Conservation (phyloP, 2,113 vertebrate species). For the Sinocyclocheilus anophthalmus region DNA sequence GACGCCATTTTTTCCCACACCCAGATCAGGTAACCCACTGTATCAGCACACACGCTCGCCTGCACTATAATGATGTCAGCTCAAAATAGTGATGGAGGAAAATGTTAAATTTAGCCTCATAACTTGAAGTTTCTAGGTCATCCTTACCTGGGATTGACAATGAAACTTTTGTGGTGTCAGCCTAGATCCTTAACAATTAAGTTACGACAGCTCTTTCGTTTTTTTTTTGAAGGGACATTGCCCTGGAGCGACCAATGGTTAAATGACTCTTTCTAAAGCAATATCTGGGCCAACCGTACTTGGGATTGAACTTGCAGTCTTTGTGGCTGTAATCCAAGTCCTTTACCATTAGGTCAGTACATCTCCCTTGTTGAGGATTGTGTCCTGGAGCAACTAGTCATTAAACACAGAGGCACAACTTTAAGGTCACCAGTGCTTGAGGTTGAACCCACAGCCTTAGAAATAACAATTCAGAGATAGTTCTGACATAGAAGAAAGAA, state of each 20-base stretch:
- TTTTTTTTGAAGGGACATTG: constrained; percentile 24
- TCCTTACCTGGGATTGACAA: constrained; percentile 43
- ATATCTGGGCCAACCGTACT: constrained; percentile 32
- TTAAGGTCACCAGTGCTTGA: background rate
- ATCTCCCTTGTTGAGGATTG: constrained; percentile 14
- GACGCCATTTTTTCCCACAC: background rate
- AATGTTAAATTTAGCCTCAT: constrained; percentile 22
- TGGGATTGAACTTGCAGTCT: background rate
- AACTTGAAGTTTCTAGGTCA: constrained; percentile 37
- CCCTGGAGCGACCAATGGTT: constrained; percentile 16
- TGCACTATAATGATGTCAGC: constrained; percentile 39
- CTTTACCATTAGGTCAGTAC: constrained; percentile 27
- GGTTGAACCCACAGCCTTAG: background rate
- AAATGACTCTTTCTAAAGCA: constrained; percentile 42
- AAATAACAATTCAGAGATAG: background rate
- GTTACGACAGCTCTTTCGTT: constrained; percentile 14
- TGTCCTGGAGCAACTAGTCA: constrained; percentile 18
- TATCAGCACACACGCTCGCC: constrained; percentile 9
- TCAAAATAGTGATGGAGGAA: constrained; percentile 39
- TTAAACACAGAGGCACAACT: constrained; percentile 21
- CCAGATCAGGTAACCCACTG: background rate
- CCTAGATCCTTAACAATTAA: constrained; percentile 41
- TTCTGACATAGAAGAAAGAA: background rate
- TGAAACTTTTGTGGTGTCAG: constrained; percentile 40
- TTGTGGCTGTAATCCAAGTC: constrained; percentile 30